Evolutionary conservation across 2,888 invertebrate genomes (phyloP).

Genomic region (Tiphia femorata): DNA sequence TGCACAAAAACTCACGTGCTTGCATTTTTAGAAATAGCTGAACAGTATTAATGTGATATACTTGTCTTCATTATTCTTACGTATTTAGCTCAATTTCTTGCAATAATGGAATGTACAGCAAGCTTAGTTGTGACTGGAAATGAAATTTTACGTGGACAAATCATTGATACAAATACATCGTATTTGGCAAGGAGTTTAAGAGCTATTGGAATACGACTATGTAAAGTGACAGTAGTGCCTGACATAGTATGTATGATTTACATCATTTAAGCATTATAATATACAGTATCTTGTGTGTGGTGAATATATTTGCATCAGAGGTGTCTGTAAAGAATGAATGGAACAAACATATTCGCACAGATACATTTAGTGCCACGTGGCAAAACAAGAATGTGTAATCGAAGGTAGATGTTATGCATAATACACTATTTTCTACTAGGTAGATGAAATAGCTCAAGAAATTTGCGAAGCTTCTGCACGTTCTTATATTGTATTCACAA

Average conservation of each 20-base stretch:
- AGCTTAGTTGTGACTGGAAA: conserved; percentile 74
- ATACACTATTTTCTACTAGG: too few species aligned
- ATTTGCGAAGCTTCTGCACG: conserved; percentile 67
- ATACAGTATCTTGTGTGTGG: too few species aligned
- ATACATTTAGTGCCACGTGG: too few species aligned
- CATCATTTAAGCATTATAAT: not conserved
- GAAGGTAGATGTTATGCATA: too few species aligned
- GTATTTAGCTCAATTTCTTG: too few species aligned
- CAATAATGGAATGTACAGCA: conserved; percentile 56
- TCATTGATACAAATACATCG: conserved; percentile 74
- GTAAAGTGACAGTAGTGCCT: conserved; percentile 68
- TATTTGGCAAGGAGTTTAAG: conserved; percentile 58
- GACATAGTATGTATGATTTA: conserved; percentile 67
- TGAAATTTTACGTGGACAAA: conserved; percentile 78
- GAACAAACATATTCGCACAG: not conserved
- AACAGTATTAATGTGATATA: too few species aligned
- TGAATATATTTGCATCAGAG: not conserved
- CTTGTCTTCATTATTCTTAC: too few species aligned
- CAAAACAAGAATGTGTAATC: not conserved
- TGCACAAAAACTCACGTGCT: too few species aligned
- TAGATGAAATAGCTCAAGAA: conserved; percentile 72
- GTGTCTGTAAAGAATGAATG: not conserved
- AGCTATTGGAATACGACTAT: conserved; percentile 49
- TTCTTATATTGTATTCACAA: conserved; percentile 73
- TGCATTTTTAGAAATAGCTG: too few species aligned